Conservation (phyloP, 2,888 invertebrate species). For the Trichogramma evanescens region DNA sequence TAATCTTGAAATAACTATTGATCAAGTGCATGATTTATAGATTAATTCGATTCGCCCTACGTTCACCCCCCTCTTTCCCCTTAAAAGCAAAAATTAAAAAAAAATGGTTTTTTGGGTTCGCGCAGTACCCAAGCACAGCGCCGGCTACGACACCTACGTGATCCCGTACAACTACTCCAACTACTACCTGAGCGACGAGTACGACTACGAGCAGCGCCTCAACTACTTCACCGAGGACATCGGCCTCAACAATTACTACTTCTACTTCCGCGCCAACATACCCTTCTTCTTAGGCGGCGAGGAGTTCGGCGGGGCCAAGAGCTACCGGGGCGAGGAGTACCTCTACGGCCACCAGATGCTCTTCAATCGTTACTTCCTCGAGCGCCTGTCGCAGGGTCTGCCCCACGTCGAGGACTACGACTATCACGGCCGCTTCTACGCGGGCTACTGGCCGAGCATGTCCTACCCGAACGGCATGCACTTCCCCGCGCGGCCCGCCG, state of each 20-base stretch:
- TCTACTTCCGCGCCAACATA: constrained; percentile 56
- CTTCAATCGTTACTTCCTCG: constrained; percentile 56
- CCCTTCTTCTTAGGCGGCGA: constrained; percentile 60
- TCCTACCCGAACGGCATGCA: constrained; percentile 57
- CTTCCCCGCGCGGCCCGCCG: constrained; percentile 40
- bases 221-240: constrained; percentile 67
- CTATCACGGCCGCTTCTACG: constrained; percentile 49
- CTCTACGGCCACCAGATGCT: constrained; percentile 49
- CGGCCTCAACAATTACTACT: constrained; percentile 62
- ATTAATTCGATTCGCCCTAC: no score
- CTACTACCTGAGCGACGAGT: constrained; percentile 49
- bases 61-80: no score
- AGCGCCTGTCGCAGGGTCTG: constrained; percentile 60
- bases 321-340: constrained; percentile 48
- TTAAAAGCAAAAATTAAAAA: neutral
- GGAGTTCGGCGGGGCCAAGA: constrained; percentile 36
- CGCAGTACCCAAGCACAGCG: constrained; percentile 30
- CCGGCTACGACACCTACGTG: constrained; percentile 47
- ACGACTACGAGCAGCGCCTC: constrained; percentile 55
- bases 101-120: neutral
- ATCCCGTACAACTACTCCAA: constrained; percentile 58
- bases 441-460: constrained; percentile 56
- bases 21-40: no score
- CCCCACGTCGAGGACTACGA: constrained; percentile 56
- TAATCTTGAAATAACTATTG: no score